Percentiles rank a stretch among this genome's conserved stretches.
Evolutionary conservation across 2,797 vertebrate genomes (phyloP).

Genomic region (Bovichtus variegatus): DNA sequence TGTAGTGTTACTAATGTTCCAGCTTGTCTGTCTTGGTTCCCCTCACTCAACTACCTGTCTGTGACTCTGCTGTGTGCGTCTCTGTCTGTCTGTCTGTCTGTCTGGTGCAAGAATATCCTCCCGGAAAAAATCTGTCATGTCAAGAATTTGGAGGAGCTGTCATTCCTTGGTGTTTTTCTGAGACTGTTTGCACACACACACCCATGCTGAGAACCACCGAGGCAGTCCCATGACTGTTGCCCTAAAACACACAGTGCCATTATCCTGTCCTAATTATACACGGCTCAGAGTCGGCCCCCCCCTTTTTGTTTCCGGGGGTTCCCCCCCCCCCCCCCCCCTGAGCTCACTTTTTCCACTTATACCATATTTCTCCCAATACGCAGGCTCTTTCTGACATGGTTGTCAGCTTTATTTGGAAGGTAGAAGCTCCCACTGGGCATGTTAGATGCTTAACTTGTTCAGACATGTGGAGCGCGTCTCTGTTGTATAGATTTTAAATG

Average conservation of each 20-base stretch:
- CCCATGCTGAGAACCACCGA: neutral
- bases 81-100: slow-evolving; percentile 28
- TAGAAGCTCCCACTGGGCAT: slow-evolving; percentile 62
- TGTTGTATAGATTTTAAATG: slow-evolving; percentile 63
- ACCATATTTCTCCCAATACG: slow-evolving; percentile 34
- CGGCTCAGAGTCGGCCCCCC: slow-evolving; percentile 57
- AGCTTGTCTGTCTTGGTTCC: slow-evolving; percentile 43
- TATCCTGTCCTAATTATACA: slow-evolving; percentile 71
- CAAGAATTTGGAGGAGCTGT: slow-evolving; percentile 44
- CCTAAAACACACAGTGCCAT: slow-evolving; percentile 62
- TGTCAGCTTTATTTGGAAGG: slow-evolving; percentile 67
- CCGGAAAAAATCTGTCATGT: slow-evolving; percentile 55
- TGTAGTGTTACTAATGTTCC: slow-evolving; percentile 40
- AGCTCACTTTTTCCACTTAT: slow-evolving; percentile 40
- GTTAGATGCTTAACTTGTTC: slow-evolving; percentile 68
- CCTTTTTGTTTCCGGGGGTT: too few relatives aligned
- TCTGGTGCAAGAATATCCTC: slow-evolving; percentile 40
- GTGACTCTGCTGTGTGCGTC: slow-evolving; percentile 24
- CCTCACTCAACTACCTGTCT: slow-evolving; percentile 22
- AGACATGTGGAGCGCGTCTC: slow-evolving; percentile 65
- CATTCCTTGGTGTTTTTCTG: slow-evolving; percentile 38
- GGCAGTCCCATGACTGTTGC: slow-evolving; percentile 68
- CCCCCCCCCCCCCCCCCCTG: too few relatives aligned
- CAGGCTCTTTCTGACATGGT: slow-evolving; percentile 55
- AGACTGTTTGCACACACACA: slow-evolving; percentile 20